Evolutionary conservation across 2,888 invertebrate species (phyloP).

Genomic region (Drosophila sordidula): DNA sequence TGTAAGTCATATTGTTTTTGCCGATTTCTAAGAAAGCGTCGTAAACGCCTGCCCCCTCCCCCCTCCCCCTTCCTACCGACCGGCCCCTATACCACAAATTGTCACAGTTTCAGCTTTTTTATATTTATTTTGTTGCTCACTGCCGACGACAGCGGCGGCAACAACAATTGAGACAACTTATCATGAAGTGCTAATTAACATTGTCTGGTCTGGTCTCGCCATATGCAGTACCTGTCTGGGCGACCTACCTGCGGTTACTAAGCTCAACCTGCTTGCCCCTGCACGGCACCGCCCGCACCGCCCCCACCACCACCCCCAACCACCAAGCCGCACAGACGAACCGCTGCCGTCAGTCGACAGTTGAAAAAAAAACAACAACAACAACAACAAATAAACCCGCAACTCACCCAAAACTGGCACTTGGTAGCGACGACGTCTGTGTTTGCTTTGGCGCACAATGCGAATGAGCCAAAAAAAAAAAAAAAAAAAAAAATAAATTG

Average conservation of each 20-base stretch:
- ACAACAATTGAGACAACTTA: constrained; percentile 79
- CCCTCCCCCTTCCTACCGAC: no score
- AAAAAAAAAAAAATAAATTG: constrained; percentile 37
- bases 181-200: constrained; percentile 81
- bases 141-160: constrained; percentile 21
- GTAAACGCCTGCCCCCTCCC: no score
- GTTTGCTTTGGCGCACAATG: constrained; percentile 73
- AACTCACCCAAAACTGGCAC: constrained; percentile 76
- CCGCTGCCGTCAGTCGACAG: constrained; percentile 35
- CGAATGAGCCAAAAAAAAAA: constrained; percentile 50
- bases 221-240: constrained; percentile 56
- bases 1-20: constrained; percentile 12
- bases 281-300: constrained; percentile 3
- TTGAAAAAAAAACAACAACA: constrained; percentile 21
- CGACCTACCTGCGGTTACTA: constrained; percentile 72
- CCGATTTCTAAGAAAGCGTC: constrained; percentile 40
- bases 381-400: constrained; percentile 42
- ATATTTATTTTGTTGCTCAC: not conserved
- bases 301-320: constrained; percentile 8
- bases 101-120: constrained; percentile 38
- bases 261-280: constrained; percentile 43
- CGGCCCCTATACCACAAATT: constrained; percentile 20
- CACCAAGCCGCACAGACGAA: constrained; percentile 18
- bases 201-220: constrained; percentile 65
- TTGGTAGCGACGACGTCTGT: constrained; percentile 70